A percentile compares a stretch with the other conserved stretches of the same genome.
Conservation (phyloP, 2,888 invertebrate species). For the Odontocerum albicorne region DNA sequence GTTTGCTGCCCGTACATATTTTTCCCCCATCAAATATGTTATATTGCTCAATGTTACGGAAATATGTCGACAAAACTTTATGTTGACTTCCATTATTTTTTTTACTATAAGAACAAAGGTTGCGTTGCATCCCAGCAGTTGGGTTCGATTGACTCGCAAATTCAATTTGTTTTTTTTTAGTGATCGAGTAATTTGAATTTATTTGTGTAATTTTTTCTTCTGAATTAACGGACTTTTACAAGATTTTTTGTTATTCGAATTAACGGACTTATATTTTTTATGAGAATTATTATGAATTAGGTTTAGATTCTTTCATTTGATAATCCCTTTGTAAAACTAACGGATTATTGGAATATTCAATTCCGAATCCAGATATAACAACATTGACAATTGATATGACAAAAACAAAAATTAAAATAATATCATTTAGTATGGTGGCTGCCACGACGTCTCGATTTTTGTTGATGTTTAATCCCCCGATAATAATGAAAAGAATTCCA, state of each 20-base stretch:
- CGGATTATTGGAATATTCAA: constrained; percentile 73
- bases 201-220: neutral
- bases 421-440: constrained; percentile 78
- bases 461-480: constrained; percentile 83
- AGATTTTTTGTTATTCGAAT: neutral
- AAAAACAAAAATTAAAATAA: constrained; percentile 79
- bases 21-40: too few relatives aligned
- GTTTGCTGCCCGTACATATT: too few relatives aligned
- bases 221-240: neutral
- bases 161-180: too few relatives aligned
- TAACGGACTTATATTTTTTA: neutral
- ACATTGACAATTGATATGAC: constrained; percentile 80
- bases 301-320: constrained; percentile 4
- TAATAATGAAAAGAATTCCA: constrained; percentile 78
- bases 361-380: constrained; percentile 81
- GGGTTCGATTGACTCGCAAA: too few relatives aligned
- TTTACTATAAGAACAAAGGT: too few relatives aligned
- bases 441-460: constrained; percentile 70
- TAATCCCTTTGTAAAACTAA: constrained; percentile 52
- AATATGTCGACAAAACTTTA: too few relatives aligned
- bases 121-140: too few relatives aligned
- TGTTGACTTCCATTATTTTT: too few relatives aligned
- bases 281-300: constrained; percentile 12
- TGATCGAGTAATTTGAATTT: too few relatives aligned
- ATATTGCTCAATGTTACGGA: too few relatives aligned